These are phyloP conservation scores for Psammodynastes pulverulentus DNA, from an alignment of 2,113 vertebrate species.

Conservation along the genomic window DNA sequence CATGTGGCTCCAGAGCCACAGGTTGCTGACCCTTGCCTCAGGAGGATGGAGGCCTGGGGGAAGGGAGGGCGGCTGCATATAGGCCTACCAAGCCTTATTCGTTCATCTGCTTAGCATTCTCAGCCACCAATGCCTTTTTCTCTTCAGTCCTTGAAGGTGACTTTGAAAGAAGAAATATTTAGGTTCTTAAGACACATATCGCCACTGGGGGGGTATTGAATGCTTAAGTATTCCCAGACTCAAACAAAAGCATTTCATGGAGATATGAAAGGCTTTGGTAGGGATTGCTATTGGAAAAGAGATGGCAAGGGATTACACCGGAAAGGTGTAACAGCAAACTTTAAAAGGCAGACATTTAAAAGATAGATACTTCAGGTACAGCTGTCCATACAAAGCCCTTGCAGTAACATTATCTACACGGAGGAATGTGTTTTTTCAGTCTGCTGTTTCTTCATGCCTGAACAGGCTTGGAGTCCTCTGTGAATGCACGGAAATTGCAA, in stretches of 20 bases:
- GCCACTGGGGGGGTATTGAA: background rate
- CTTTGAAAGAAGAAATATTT: background rate
- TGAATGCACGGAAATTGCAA: background rate
- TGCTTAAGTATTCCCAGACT: background rate
- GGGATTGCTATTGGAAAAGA: background rate
- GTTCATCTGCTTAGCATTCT: background rate
- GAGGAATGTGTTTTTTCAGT: background rate
- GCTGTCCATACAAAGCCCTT: background rate
- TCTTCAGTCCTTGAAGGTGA: background rate
- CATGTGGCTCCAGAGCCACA: no score
- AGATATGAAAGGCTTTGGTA: background rate
- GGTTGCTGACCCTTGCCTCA: no score
- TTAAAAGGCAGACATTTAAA: background rate
- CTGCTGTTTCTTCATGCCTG: background rate
- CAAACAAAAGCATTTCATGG: background rate
- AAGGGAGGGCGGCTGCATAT: background rate
- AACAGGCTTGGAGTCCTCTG: background rate
- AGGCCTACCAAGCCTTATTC: background rate
- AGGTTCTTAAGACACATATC: background rate
- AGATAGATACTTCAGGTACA: background rate
- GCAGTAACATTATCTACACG: background rate
- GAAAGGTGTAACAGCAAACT: background rate
- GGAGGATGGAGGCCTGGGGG: no score
- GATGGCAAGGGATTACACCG: background rate
- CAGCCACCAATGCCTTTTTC: background rate